Conservation (phyloP, 2,113 vertebrate species). For the Martes martes region DNA sequence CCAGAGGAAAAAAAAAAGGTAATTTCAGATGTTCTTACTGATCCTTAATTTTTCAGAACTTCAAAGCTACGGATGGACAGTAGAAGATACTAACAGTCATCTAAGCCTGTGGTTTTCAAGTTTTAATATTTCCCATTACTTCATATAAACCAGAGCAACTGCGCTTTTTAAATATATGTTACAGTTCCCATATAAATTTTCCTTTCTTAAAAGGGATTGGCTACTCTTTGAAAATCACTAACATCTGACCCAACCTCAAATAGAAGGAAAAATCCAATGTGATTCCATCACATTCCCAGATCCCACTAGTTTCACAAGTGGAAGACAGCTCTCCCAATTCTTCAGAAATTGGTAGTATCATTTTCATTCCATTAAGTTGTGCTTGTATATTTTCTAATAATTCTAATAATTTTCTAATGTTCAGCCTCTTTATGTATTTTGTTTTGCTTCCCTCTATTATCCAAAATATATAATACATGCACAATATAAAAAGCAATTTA, state of each 20-base stretch:
- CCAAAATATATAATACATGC: not conserved
- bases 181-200: not conserved
- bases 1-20: not conserved
- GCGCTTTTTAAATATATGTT: not conserved
- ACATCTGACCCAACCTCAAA: not conserved
- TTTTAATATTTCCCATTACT: not conserved
- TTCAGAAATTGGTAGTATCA: not conserved
- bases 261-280: not conserved
- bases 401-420: too few species aligned
- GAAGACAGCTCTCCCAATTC: not conserved
- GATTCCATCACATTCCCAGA: not conserved
- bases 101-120: not conserved
- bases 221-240: not conserved
- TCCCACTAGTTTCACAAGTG: too few species aligned
- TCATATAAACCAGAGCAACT: not conserved
- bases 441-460: not conserved
- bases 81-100: not conserved
- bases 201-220: not conserved
- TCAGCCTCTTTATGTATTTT: too few species aligned
- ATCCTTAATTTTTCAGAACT: not conserved
- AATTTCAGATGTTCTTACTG: not conserved
- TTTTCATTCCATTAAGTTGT: not conserved
- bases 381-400: not conserved
- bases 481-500: not conserved
- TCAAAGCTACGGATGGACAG: not conserved